These are phyloP conservation scores for Meloidogyne chitwoodi DNA, from an alignment of 1,140 invertebrate species.

Conservation along the genomic window DNA sequence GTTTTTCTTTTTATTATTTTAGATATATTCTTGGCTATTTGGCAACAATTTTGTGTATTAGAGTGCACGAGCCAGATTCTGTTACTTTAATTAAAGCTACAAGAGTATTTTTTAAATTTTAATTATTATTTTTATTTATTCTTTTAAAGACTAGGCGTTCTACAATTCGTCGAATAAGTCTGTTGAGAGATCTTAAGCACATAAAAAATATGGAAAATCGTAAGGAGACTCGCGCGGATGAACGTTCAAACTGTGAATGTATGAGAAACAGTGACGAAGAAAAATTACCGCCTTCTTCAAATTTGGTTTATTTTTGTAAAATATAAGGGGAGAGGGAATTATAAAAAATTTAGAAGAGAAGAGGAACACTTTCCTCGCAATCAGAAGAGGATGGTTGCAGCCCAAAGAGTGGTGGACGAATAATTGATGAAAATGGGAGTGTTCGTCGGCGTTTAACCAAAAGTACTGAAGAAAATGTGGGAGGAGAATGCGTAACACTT, in stretches of 20 bases:
- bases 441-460: neutral
- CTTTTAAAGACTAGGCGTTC: constrained; percentile 46
- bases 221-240: constrained; percentile 18
- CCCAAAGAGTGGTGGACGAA: neutral
- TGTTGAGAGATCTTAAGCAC: constrained; percentile 52
- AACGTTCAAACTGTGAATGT: constrained; percentile 44
- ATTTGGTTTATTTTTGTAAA: neutral
- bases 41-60: constrained; percentile 49
- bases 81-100: constrained; percentile 54
- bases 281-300: neutral
- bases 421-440: neutral
- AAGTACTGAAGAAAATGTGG: neutral
- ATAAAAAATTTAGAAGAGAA: neutral
- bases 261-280: constrained; percentile 15
- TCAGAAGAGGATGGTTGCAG: neutral
- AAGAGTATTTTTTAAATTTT: constrained; percentile 28
- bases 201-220: constrained; percentile 52
- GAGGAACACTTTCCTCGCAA: neutral
- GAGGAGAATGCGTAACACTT: constrained; percentile 44
- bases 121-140: neutral
- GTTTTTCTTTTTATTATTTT: constrained; percentile 49
- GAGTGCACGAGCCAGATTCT: constrained; percentile 56
- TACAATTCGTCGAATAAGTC: constrained; percentile 50
- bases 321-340: neutral
- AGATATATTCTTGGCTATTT: constrained; percentile 56